Evolutionary conservation across 2,888 invertebrate genomes (phyloP), one percentile per base, ranked within the genome.

Genomic region (Psococerastis gibbosa): DNA sequence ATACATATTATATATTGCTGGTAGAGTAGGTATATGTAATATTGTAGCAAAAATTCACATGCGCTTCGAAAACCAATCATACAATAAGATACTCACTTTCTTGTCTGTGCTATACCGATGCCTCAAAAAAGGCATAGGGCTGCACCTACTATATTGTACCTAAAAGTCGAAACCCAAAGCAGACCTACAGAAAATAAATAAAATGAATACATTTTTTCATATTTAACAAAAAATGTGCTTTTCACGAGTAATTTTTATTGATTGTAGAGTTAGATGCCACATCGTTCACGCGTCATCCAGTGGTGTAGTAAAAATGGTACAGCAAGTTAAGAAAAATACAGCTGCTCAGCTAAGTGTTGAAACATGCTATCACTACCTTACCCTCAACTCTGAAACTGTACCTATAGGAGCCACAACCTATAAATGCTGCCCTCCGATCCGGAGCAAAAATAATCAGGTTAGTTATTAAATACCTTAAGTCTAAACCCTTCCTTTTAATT

Each of bases 341-440:
- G 69, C 70, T 3, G 66, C 64, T 1, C 69, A 68, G 1, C 60
- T 80, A 46, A 75, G 76, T 0, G 75, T 71, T 1, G 80, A 79
- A 58, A 81, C 79, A 1, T 80, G 80, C 55, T 74, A 76, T 50
- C 81, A 80, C 56, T 80, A 80, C 56, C 60, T 81, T 20, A 65
- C 68, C 1, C 60, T 81, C 22, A 63, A 65, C 34, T 67, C 78
- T 1, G 75, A 77, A 51, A 63, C 73, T 43, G 67, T 81, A 22
- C 73, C 73, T 3, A 63, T 68, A 27, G 68, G 68, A 3, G 70
- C 63, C 18, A 78, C 78, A 22, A 72, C 79, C 55, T 80, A 67
- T 53, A 81, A 80, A 54, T 78, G 80, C 49, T 73, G 73, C 45
- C 80, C 80, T 2, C 80, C 80, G 1, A 75, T 81, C 46, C 64